These are phyloP conservation scores for Pristionchus fissidentatus DNA, from an alignment of 2,888 invertebrate genomes.

Conservation along the genomic window DNA sequence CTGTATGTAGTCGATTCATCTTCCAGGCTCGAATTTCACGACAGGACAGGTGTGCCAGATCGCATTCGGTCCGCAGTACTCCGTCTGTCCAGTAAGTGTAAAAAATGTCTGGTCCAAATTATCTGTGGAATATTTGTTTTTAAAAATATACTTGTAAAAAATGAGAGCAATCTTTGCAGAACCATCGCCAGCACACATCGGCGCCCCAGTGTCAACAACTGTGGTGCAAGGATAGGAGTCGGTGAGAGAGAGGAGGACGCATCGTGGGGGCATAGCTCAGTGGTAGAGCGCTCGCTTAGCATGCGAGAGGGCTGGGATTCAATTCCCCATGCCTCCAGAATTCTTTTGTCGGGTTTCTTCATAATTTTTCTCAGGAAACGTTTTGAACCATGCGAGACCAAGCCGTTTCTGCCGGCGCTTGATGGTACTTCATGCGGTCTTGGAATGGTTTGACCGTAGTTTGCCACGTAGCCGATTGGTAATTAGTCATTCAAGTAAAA, in stretches of 20 bases:
- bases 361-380: slow-evolving; percentile 48
- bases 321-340: slow-evolving; percentile 37
- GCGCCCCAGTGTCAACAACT: slow-evolving; percentile 63
- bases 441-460: slow-evolving; percentile 60
- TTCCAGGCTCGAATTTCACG: slow-evolving; percentile 28
- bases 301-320: slow-evolving; percentile 42
- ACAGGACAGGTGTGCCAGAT: slow-evolving; percentile 67
- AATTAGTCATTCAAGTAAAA: no score
- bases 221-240: slow-evolving; percentile 71
- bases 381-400: slow-evolving; percentile 69
- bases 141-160: slow-evolving; percentile 52
- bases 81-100: slow-evolving; percentile 62
- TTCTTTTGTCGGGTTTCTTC: neutral
- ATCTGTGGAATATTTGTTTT: no score
- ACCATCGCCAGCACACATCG: slow-evolving; percentile 57
- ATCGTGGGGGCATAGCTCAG: slow-evolving; percentile 11
- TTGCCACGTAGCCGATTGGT: neutral
- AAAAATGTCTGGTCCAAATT: no score
- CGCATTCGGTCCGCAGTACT: slow-evolving; percentile 70
- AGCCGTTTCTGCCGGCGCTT: slow-evolving; percentile 70
- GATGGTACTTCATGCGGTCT: slow-evolving; percentile 72
- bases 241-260: slow-evolving; percentile 44
- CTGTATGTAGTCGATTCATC: no score
- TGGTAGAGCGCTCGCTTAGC: slow-evolving; percentile 43
- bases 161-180: slow-evolving; percentile 54